Base-by-base conservation (phyloP, 2,888 invertebrate genomes). In the Trachelus tabidus region DNA sequence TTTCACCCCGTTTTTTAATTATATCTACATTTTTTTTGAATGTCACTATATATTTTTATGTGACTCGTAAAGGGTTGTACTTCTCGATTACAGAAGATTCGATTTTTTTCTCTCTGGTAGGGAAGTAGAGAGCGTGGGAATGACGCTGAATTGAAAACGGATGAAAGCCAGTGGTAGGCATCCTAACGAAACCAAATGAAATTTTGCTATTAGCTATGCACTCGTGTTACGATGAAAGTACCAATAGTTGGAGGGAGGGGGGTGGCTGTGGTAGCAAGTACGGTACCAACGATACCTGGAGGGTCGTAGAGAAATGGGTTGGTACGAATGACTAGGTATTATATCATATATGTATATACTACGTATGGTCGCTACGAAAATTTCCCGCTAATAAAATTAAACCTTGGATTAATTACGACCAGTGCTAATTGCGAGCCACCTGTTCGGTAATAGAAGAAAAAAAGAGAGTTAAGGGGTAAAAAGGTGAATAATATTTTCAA, bases 201-300 rank as follows among this genome's bases (percentile, higher is more conserved):
- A 84, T 85, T 83, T 82, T 83, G 83, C 83, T 84, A 85, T 84
- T 83, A 83, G 84, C 81, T 83, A 85, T 84, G 82, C 83, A 80
- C 81, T 78, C 69, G 80, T 30, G 79, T 73, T 79, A 68, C 81
- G 79, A 78, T 77, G 79, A 78, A 76, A 81, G 56, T 56, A 9
- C 56, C 56, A 56, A 56, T 56, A 23, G 56, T 56, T 0, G 12
- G 4, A 4, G 4, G 12, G 35, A 4, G 4, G 4, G 3, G 4
- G 40, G 23, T 56, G 56, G 9, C 23, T 6, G 23, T 23, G 56
- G 23, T 56, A 9, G 56, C 15, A 15, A 15, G 56, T 56, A 56
- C 4, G 56, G 23, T 56, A 56, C 23, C 56, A 56, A 56, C 9
- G 23, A 6, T 56, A 56, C 56, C 56, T 56, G 56, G 56, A 56